Evolutionary conservation across 2,888 invertebrate species (phyloP), one percentile per base, ranked within the genome.

Genomic region (Carpatolechia fugitivella): DNA sequence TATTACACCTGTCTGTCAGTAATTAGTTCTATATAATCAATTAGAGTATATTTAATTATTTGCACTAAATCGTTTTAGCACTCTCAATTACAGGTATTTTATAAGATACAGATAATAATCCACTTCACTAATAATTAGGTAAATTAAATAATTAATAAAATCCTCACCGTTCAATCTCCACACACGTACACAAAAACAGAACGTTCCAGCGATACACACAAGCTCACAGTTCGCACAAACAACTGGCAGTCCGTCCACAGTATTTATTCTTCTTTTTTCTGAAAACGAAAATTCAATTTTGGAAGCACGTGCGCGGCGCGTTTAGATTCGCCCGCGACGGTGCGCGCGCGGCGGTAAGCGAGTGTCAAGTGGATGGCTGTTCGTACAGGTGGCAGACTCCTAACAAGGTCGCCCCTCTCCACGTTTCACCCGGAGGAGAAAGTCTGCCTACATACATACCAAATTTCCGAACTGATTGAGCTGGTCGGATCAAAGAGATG

Each of bases 361-460:
- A 83, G 80, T 81, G 83, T 87, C 89, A 87, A 90, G 89, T 89
- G 88, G 78, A 73, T 74, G 74, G 89, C 72, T 60, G 68, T 78
- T 14, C 40, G 40, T 18, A 80, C 89, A 89, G 89, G 89, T 88
- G 89, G 73, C 84, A 80, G 78, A 82, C 83, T 88, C 84, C 89
- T 88, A 87, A 89, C 87, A 89, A 89, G 86, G 89, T 85, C 78
- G 81, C 72, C 79, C 80, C 81, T 76, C 80, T 76, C 74, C 74
- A 72, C 71, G 72, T 72, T 65, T 66, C 63, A 58, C 72, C 82
- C 79, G 84, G 79, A 75, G 89, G 40, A 85, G 89, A 88, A 89
- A 89, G 89, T 88, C 85, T 85, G 79, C 89, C 89, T 89, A 88
- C 88, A 88, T 89, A 87, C 89, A 88, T 89, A 89, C 88, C 85